Percentiles rank a stretch among this genome's conserved stretches.
phyloP scores from a whole-genome alignment of 2,113 vertebrate species.

The Aix galericulata region DNA sequence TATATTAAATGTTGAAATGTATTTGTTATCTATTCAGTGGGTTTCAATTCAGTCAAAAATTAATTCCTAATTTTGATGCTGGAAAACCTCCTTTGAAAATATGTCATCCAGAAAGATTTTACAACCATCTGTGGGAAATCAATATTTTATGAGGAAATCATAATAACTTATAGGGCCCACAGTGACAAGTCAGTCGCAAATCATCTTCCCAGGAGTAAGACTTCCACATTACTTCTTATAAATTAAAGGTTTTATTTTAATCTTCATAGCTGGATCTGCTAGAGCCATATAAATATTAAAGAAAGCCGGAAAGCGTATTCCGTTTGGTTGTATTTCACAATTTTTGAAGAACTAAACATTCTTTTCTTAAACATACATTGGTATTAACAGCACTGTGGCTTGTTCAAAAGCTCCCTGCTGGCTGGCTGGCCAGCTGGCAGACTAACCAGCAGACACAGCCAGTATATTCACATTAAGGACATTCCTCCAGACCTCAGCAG shows the following conservation, averaged over 20 bases:
- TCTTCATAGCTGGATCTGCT: not conserved
- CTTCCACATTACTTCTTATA: not conserved
- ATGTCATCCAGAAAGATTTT: constrained; percentile 27
- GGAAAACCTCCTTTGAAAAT: constrained; percentile 23
- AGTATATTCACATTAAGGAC: not conserved
- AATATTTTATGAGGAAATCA: constrained; percentile 3
- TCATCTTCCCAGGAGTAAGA: not conserved
- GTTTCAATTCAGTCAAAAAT: not conserved
- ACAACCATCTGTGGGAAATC: constrained; percentile 20
- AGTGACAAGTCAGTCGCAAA: not conserved
- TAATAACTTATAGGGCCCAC: not conserved
- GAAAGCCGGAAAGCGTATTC: not conserved
- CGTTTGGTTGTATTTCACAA: not conserved
- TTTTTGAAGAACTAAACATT: not conserved
- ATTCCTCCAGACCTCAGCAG: not conserved
- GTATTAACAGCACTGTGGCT: not conserved
- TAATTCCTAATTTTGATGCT: constrained; percentile 30
- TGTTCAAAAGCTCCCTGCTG: not conserved
- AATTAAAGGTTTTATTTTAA: constrained; percentile 24
- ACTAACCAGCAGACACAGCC: not conserved
- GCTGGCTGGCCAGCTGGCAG: not conserved
- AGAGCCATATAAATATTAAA: not conserved
- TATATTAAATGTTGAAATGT: not conserved
- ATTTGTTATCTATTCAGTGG: constrained; percentile 19
- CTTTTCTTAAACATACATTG: not conserved